Conservation (phyloP, 2,888 invertebrate genomes). For the Lasius fuliginosus region DNA sequence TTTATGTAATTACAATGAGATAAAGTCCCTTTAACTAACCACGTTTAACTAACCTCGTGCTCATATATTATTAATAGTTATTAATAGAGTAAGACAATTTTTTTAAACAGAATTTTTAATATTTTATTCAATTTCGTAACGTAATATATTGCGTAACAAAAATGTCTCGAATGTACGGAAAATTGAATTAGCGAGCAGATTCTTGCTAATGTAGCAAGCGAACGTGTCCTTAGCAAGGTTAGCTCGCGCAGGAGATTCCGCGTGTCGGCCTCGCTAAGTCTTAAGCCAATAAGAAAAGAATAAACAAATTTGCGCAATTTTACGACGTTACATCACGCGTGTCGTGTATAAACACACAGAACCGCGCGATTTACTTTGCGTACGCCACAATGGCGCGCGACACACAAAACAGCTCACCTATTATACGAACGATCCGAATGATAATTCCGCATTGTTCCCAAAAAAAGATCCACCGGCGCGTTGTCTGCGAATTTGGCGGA, state of each 20-base stretch:
- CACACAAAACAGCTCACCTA: neutral
- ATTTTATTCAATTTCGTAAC: neutral
- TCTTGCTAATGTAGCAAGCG: neutral
- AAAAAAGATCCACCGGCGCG: neutral
- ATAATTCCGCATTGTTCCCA: conserved; percentile 20
- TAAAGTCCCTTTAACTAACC: neutral
- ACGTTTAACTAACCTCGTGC: neutral
- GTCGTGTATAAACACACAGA: neutral
- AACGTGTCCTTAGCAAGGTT: conserved; percentile 25
- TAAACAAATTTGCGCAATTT: conserved; percentile 52
- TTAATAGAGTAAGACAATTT: neutral
- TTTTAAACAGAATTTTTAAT: neutral
- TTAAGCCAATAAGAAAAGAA: conserved; percentile 33
- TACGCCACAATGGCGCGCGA: neutral
- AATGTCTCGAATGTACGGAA: neutral
- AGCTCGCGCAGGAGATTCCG: neutral
- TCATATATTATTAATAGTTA: neutral
- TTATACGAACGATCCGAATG: neutral
- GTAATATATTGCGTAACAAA: too few species aligned
- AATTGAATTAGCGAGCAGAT: neutral
- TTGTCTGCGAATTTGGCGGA: conserved; percentile 8
- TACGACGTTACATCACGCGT: conserved; percentile 35
- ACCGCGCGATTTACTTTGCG: conserved; percentile 4
- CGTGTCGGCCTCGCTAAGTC: conserved; percentile 20
- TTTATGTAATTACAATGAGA: neutral